Base-by-base conservation (phyloP, 2,113 vertebrate species). In the Cephalophus harveyi region DNA sequence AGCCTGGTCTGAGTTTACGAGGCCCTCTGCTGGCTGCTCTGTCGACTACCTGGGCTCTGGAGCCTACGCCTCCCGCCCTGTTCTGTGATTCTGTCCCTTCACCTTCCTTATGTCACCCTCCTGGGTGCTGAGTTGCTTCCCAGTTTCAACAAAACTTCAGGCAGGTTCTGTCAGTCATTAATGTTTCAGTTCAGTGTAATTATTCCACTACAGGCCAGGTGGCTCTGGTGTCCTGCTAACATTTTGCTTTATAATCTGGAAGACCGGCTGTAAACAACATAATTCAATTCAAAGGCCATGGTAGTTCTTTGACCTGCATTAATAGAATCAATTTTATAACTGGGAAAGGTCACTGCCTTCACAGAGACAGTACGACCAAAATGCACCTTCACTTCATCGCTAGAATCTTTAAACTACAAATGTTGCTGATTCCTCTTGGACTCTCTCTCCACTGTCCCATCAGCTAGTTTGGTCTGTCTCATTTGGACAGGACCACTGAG, bases 171-270 rank as follows among this genome's bases (percentile, higher is more conserved):
- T 71, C 19, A 33, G 78, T 55, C 59, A 76, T 28, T 50, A 48
- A 14, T 48, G 46, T 91, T 54, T 91, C 6, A 76, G 54, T 93
- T 84, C 40, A 28, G 71, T 30, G 5, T 30, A 91, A 71, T 82
- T 92, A 89, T 59, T 89, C 21, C 43, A 59, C 30, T 23, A 48
- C 4, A 88, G n/a, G 19, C 27, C 57, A 84, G 52, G n/a, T 64
- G n/a, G 50, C 52, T 95, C 59, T 33, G 50, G 27, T 33, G 28
- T 55, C 15, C 21, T 12, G 59, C 17, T 48, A 40, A 54, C 71
- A 94, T 87, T 54, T 83, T 57, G 87, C 71, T 55, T 62, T 52
- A 85, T 87, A 59, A 89, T 82, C 54, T 64, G 36, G 50, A 93
- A 93, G 64, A 13, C 3, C 25, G 23, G 46, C 5, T 62, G 28